A percentile compares a stretch with the other conserved stretches of the same genome.
Evolutionary conservation across 2,113 vertebrate species (phyloP).

Genomic region (Martes martes): DNA sequence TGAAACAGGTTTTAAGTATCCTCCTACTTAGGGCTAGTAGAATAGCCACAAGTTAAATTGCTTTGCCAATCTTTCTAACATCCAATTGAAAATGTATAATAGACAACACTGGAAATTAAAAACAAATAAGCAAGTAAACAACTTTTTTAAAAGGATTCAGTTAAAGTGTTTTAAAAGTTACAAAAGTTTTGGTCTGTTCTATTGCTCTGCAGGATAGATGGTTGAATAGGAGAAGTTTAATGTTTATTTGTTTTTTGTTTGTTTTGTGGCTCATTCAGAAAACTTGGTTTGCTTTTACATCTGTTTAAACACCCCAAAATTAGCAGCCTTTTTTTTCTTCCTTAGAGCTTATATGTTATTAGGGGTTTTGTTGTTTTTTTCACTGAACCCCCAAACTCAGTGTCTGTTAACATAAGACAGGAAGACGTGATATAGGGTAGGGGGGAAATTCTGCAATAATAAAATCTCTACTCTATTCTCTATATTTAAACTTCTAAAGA

Average conservation of each 20-base stretch:
- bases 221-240: background rate
- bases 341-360: background rate
- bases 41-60: background rate
- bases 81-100: background rate
- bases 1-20: background rate
- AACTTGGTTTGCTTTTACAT: background rate
- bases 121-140: background rate
- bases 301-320: background rate
- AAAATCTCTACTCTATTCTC: background rate
- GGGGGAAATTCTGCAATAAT: background rate
- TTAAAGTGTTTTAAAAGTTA: conserved; percentile 12
- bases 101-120: conserved; percentile 24
- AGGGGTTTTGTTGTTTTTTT: background rate
- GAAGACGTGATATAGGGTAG: background rate
- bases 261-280: background rate
- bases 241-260: background rate
- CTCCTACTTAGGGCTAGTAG: background rate
- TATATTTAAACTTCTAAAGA: background rate
- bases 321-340: background rate
- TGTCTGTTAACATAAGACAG: conserved; percentile 30
- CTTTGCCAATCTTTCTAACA: background rate
- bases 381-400: background rate
- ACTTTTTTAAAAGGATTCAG: background rate
- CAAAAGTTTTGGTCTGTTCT: background rate
- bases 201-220: background rate